These are phyloP conservation scores for Pomacea canaliculata DNA, from an alignment of 2,888 invertebrate genomes.

Conservation along the genomic window DNA sequence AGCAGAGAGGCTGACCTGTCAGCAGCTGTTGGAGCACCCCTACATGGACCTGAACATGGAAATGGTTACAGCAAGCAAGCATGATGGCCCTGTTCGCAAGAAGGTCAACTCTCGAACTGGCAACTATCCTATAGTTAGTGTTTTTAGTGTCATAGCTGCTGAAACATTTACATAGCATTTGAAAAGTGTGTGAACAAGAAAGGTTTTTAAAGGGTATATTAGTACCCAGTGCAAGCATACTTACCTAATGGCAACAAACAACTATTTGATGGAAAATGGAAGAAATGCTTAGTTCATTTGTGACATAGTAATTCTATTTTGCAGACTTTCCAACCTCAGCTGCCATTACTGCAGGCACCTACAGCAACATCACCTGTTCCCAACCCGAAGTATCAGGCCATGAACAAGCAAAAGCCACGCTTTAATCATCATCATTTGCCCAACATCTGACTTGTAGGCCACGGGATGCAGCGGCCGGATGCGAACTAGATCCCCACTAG, in stretches of 20 bases:
- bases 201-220: background rate
- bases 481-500: conserved; percentile 43
- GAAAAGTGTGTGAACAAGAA: background rate
- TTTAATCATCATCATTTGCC: conserved; percentile 47
- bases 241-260: too few relatives aligned
- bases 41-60: conserved; percentile 80
- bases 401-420: conserved; percentile 25
- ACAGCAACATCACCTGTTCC: conserved; percentile 55
- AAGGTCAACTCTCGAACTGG: conserved; percentile 39
- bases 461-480: conserved; percentile 64
- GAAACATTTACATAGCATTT: too few relatives aligned
- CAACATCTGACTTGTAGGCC: conserved; percentile 66
- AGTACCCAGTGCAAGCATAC: too few relatives aligned
- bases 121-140: conserved; percentile 43
- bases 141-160: background rate
- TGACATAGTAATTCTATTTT: background rate
- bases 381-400: conserved; percentile 40
- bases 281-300: too few relatives aligned
- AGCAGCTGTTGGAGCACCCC: conserved; percentile 87
- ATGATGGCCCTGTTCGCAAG: conserved; percentile 25
- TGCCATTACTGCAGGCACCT: conserved; percentile 30
- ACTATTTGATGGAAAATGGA: too few relatives aligned
- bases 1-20: conserved; percentile 89
- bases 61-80: conserved; percentile 35
- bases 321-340: conserved; percentile 38